phyloP scores from a whole-genome alignment of 2,888 invertebrate species.

The Eretmocerus hayati region DNA sequence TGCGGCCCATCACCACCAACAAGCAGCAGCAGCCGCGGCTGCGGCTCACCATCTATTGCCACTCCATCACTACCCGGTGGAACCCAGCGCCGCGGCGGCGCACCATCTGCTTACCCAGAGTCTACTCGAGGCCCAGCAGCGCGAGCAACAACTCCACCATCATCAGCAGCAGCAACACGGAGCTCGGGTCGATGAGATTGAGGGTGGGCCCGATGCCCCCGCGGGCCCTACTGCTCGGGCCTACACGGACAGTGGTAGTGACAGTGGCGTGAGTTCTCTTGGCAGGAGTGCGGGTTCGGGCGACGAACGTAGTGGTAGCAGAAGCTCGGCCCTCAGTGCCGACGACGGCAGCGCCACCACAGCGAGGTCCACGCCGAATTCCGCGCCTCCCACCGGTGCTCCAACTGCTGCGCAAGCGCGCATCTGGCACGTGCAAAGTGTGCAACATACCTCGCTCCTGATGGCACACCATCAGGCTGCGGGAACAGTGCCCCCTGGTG shows the following conservation, averaged over 20 bases:
- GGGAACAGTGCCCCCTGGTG: slow-evolving; percentile 32
- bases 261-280: slow-evolving; percentile 69
- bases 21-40: slow-evolving; percentile 19
- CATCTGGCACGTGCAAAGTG: slow-evolving; percentile 55
- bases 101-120: slow-evolving; percentile 25
- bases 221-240: slow-evolving; percentile 20
- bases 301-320: slow-evolving; percentile 71
- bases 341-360: slow-evolving; percentile 52
- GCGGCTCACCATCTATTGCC: slow-evolving; percentile 21
- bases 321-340: slow-evolving; percentile 68
- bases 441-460: slow-evolving; percentile 56
- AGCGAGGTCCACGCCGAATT: slow-evolving; percentile 24
- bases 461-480: slow-evolving; percentile 52
- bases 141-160: slow-evolving; percentile 25
- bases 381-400: slow-evolving; percentile 10
- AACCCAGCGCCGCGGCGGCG: slow-evolving; percentile 21
- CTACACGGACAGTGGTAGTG: slow-evolving; percentile 52
- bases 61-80: slow-evolving; percentile 12
- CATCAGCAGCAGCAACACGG: neutral
- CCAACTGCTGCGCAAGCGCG: slow-evolving; percentile 28
- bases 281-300: slow-evolving; percentile 61
- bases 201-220: slow-evolving; percentile 41
- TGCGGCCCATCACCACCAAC: slow-evolving; percentile 17
- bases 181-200: neutral
- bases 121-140: slow-evolving; percentile 14